phyloP scores from a whole-genome alignment of 2,888 invertebrate species.

The Drosophila pseudotalamancana region DNA sequence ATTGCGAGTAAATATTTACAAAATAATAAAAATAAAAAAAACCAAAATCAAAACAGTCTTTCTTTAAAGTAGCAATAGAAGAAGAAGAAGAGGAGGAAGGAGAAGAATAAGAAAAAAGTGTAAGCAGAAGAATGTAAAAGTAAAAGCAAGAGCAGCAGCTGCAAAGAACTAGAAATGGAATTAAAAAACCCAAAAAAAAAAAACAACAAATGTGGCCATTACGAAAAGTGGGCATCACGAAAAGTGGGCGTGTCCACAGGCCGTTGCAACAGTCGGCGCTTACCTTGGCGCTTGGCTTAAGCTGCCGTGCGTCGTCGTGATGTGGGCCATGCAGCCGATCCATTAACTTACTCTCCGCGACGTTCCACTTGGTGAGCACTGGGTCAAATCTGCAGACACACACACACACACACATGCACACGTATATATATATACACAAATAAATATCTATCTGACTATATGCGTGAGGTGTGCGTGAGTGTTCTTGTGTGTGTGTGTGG shows the following conservation, averaged over 20 bases:
- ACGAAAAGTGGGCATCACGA: no score
- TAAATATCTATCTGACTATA: not conserved
- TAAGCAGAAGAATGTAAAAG: no score
- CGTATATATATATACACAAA: not conserved
- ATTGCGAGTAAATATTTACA: slow-evolving; percentile 70
- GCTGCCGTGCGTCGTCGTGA: slow-evolving; percentile 84
- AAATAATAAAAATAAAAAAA: slow-evolving; percentile 70
- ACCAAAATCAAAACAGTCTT: slow-evolving; percentile 39
- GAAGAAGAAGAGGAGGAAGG: not conserved
- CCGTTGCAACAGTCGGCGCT: slow-evolving; percentile 36
- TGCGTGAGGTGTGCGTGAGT: no score
- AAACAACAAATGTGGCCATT: no score
- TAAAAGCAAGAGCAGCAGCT: slow-evolving; percentile 2
- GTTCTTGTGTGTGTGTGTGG: no score
- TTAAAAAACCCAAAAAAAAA: no score
- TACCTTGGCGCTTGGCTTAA: slow-evolving; percentile 84
- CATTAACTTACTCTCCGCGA: slow-evolving; percentile 72
- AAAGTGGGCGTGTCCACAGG: no score
- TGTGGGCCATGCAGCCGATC: slow-evolving; percentile 84
- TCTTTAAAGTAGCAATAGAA: slow-evolving; percentile 26
- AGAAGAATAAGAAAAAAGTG: no score
- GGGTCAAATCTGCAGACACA: slow-evolving; percentile 12
- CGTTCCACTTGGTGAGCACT: slow-evolving; percentile 37
- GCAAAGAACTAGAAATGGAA: not conserved
- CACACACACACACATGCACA: not conserved